Conservation (phyloP, 1,140 invertebrate species). For the Odontomachus brunneus region DNA sequence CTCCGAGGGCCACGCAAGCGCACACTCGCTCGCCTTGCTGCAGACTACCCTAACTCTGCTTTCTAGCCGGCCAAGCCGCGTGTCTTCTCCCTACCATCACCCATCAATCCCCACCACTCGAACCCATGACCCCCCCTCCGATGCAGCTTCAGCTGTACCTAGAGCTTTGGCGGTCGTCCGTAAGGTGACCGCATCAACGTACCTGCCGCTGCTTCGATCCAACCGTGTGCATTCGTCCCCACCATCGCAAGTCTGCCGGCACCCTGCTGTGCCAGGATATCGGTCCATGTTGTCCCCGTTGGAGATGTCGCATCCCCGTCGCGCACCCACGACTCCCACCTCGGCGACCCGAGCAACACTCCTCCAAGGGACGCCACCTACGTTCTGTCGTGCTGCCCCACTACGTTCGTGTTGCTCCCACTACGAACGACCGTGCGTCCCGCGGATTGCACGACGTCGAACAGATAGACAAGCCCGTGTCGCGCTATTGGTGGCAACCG, state of each 20-base stretch:
- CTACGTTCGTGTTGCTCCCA: slow-evolving; percentile 23
- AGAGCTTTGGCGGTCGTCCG: slow-evolving; percentile 14
- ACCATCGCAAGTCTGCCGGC: background rate
- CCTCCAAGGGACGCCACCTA: slow-evolving; percentile 29
- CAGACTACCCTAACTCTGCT: slow-evolving; percentile 76
- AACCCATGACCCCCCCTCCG: background rate
- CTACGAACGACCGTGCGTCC: slow-evolving; percentile 24
- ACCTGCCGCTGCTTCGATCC: slow-evolving; percentile 8
- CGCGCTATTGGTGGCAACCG: slow-evolving; percentile 56
- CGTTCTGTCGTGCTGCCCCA: slow-evolving; percentile 33
- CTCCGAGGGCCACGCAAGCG: slow-evolving; percentile 81
- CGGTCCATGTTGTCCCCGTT: background rate
- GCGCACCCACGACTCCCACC: slow-evolving; percentile 8
- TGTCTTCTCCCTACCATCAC: slow-evolving; percentile 16
- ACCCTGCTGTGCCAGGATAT: too few species aligned
- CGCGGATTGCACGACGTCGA: slow-evolving; percentile 48
- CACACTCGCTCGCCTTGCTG: slow-evolving; percentile 79
- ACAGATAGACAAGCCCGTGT: slow-evolving; percentile 51
- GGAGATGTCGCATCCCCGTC: background rate
- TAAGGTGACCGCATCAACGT: background rate
- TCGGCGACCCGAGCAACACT: slow-evolving; percentile 23
- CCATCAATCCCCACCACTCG: background rate
- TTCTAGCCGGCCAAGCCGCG: slow-evolving; percentile 55
- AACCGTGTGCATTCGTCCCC: background rate
- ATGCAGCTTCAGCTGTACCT: background rate